phyloP scores from a whole-genome alignment of 2,888 invertebrate genomes.

The Dryococelus australis region DNA sequence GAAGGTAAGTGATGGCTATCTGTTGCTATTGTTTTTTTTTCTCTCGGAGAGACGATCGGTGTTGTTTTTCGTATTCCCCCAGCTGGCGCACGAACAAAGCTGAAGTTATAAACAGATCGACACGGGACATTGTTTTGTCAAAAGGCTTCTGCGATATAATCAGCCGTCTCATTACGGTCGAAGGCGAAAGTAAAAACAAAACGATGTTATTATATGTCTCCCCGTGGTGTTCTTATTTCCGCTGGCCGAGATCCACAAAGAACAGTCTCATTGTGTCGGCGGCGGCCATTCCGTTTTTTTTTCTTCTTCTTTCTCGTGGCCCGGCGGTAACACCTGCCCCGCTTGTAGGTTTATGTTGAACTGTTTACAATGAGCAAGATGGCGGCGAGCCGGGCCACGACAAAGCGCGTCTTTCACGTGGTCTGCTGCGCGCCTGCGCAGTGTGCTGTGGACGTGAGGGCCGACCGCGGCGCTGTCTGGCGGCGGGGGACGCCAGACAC shows the following conservation, averaged over 20 bases:
- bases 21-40: background rate
- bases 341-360: slow-evolving; percentile 16
- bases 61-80: background rate
- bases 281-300: background rate
- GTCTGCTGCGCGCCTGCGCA: background rate
- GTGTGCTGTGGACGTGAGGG: background rate
- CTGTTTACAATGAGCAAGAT: slow-evolving; percentile 8
- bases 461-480: slow-evolving; percentile 9
- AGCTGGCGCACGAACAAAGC: background rate
- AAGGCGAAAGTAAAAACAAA: background rate
- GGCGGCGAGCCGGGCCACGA: background rate
- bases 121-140: slow-evolving; percentile 6
- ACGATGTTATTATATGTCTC: background rate
- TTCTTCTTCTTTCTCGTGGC: background rate
- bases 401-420: background rate
- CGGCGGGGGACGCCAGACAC: background rate
- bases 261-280: background rate
- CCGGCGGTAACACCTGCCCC: background rate
- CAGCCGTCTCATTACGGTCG: slow-evolving; percentile 1
- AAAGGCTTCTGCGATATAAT: slow-evolving; percentile 6
- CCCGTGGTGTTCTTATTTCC: background rate
- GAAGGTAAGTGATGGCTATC: background rate
- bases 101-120: background rate
- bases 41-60: background rate
- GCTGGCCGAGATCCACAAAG: background rate